phyloP scores from a whole-genome alignment of 2,797 vertebrate species.

The Poeciliopsis gracilis region DNA sequence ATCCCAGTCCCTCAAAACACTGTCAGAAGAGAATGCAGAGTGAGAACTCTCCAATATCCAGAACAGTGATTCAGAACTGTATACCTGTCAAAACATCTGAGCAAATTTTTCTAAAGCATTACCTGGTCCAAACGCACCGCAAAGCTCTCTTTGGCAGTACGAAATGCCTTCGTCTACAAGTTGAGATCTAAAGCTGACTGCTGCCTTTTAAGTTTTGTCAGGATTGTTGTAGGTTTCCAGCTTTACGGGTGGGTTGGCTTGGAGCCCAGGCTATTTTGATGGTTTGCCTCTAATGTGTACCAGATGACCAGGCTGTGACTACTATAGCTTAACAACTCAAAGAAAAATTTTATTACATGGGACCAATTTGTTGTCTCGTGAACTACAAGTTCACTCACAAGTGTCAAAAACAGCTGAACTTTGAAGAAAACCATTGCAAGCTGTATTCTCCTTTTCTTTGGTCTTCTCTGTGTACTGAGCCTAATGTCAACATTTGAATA shows the following conservation, averaged over 20 bases:
- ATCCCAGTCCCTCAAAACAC: slow-evolving; percentile 35
- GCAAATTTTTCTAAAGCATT: not conserved
- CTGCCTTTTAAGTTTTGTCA: slow-evolving; percentile 21
- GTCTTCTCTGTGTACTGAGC: not conserved
- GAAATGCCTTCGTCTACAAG: slow-evolving; percentile 11
- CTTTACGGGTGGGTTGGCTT: slow-evolving; percentile 31
- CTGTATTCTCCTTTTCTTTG: slow-evolving; percentile 7
- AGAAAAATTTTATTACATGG: slow-evolving; percentile 75
- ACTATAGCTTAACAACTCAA: slow-evolving; percentile 58
- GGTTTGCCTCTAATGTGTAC: slow-evolving; percentile 73
- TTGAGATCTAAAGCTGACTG: slow-evolving; percentile 29
- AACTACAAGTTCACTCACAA: slow-evolving; percentile 76
- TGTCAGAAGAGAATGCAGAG: slow-evolving; percentile 42
- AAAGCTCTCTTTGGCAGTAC: not conserved
- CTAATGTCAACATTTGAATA: not conserved
- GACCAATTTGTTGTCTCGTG: slow-evolving; percentile 79
- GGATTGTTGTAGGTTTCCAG: slow-evolving; percentile 35
- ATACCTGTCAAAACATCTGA: slow-evolving; percentile 28
- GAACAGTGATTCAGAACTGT: slow-evolving; percentile 18
- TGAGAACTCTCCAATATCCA: slow-evolving; percentile 39
- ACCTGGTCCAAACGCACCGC: slow-evolving; percentile 4
- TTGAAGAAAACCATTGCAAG: slow-evolving; percentile 19
- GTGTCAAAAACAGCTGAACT: slow-evolving; percentile 59
- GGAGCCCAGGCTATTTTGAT: slow-evolving; percentile 60
- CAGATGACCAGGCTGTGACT: slow-evolving; percentile 73